phyloP scores from a whole-genome alignment of 1,140 invertebrate genomes.

The Bombus waltoni region DNA sequence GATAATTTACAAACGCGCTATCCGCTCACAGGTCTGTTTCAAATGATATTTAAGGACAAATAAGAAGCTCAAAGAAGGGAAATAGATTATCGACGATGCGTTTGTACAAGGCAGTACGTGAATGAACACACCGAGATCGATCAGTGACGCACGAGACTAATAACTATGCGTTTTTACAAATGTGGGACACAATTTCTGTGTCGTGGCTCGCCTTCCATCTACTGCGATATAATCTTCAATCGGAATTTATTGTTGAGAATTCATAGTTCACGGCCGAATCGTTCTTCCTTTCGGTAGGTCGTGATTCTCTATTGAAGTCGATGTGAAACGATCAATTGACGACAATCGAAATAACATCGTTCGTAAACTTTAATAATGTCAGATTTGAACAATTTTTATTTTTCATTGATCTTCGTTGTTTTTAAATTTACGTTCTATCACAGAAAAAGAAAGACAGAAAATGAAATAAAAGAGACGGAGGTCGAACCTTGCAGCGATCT shows the following conservation, averaged over 20 bases:
- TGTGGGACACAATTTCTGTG: neutral
- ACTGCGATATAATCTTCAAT: constrained; percentile 45
- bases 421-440: neutral
- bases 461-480: neutral
- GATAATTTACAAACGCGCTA: too few species aligned
- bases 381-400: neutral
- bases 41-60: neutral
- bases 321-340: neutral
- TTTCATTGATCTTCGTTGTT: neutral
- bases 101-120: too few species aligned
- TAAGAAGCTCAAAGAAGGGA: neutral
- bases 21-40: neutral
- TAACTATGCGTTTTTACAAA: neutral
- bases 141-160: neutral
- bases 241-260: constrained; percentile 60
- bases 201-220: neutral
- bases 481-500: neutral
- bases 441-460: neutral
- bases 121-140: neutral
- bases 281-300: constrained; percentile 34
- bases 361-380: neutral
- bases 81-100: neutral
- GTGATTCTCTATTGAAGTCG: neutral
- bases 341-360: neutral
- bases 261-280: constrained; percentile 69